These are phyloP conservation scores for Phrynosoma platyrhinos DNA, from an alignment of 2,113 vertebrate species.

Conservation along the genomic window DNA sequence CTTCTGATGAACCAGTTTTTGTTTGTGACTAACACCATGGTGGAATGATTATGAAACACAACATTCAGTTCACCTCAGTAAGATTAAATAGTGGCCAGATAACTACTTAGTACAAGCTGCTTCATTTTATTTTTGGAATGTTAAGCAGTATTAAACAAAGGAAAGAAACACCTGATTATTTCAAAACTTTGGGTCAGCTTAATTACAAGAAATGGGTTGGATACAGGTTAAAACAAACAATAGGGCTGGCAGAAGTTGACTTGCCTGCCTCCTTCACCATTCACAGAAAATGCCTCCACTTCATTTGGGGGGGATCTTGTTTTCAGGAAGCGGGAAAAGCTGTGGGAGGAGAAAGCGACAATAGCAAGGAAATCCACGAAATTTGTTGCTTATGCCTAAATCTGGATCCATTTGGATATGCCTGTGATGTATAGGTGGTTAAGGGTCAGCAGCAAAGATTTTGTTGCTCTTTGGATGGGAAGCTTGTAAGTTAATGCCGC, in stretches of 20 bases:
- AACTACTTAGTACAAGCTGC: background rate
- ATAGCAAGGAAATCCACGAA: background rate
- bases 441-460: background rate
- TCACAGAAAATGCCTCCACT: background rate
- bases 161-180: background rate
- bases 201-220: background rate
- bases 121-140: fast-evolving
- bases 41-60: background rate
- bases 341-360: background rate
- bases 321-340: background rate
- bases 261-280: too few relatives aligned
- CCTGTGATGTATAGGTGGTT: too few relatives aligned
- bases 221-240: background rate
- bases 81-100: background rate
- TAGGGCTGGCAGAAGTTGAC: background rate
- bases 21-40: background rate
- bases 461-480: background rate
- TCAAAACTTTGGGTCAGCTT: background rate
- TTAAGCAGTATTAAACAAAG: fast-evolving
- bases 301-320: background rate
- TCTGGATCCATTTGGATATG: background rate
- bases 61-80: background rate
- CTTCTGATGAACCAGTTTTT: background rate
- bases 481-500: too few relatives aligned
- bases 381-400: background rate